Percentiles rank a stretch among this genome's conserved stretches.
phyloP scores from a whole-genome alignment of 2,888 invertebrate genomes.

The Drosophila vallismaia region DNA sequence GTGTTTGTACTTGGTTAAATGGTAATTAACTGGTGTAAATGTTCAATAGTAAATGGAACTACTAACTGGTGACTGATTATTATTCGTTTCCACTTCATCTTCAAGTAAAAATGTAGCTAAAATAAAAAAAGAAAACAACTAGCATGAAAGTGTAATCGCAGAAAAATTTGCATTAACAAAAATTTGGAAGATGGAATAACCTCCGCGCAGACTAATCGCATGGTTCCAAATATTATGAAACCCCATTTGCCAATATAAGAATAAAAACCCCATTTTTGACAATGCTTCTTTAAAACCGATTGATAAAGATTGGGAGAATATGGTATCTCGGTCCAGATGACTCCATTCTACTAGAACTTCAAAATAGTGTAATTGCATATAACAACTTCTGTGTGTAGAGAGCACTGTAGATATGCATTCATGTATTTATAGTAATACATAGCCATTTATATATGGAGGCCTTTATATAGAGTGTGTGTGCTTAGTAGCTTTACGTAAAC shows the following conservation, averaged over 20 bases:
- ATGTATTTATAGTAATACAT: constrained; percentile 14
- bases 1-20: constrained; percentile 25
- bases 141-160: constrained; percentile 6
- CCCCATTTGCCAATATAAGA: not conserved
- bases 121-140: constrained; percentile 43
- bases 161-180: not conserved
- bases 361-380: constrained; percentile 38
- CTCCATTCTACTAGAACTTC: constrained; percentile 5
- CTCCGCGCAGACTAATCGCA: constrained; percentile 2
- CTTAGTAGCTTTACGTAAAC: constrained; percentile 57
- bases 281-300: too few relatives aligned
- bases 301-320: too few relatives aligned
- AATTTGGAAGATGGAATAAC: too few relatives aligned
- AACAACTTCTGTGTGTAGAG: constrained; percentile 48
- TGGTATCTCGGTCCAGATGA: not conserved
- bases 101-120: constrained; percentile 55
- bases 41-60: constrained; percentile 13
- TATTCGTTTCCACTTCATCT: constrained; percentile 25
- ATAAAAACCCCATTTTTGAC: too few relatives aligned
- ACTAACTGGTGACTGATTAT: constrained; percentile 20
- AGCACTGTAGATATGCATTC: constrained; percentile 37
- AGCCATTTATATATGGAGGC: constrained; percentile 16
- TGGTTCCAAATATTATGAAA: not conserved
- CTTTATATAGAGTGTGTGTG: constrained; percentile 59
- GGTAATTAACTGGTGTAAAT: constrained; percentile 16